These are phyloP conservation scores for Phoeniculus purpureus DNA, from an alignment of 2,797 vertebrate genomes.

Conservation along the genomic window DNA sequence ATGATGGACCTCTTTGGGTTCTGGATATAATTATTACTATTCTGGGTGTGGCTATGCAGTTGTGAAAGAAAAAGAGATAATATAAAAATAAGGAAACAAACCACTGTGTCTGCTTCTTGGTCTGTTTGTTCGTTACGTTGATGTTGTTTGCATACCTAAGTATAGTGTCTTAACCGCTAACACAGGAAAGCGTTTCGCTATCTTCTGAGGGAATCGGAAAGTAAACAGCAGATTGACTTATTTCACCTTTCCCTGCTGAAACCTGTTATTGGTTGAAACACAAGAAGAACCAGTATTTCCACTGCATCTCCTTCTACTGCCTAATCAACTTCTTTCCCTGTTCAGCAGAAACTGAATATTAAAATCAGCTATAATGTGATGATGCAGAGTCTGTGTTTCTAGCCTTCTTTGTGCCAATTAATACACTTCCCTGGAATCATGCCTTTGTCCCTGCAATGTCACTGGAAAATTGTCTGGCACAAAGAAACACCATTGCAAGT, in stretches of 20 bases:
- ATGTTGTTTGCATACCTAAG: background rate
- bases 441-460: background rate
- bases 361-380: background rate
- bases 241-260: slow-evolving; percentile 34
- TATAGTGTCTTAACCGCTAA: background rate
- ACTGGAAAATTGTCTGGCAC: background rate
- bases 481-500: background rate
- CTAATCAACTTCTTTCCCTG: background rate
- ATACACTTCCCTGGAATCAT: background rate
- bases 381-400: background rate
- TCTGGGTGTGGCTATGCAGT: background rate
- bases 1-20: slow-evolving; percentile 45
- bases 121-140: background rate
- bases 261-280: slow-evolving; percentile 18
- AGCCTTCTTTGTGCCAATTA: background rate
- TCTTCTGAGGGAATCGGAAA: slow-evolving; percentile 19
- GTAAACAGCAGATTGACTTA: slow-evolving; percentile 22
- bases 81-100: slow-evolving; percentile 24
- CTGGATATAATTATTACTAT: slow-evolving; percentile 45
- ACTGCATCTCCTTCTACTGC: background rate
- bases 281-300: slow-evolving; percentile 12
- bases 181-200: background rate
- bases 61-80: slow-evolving; percentile 20
- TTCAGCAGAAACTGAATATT: slow-evolving; percentile 12
- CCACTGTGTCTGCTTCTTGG: background rate